These are phyloP conservation scores for Aegithalos caudatus DNA, from an alignment of 2,113 vertebrate genomes.

Conservation along the genomic window DNA sequence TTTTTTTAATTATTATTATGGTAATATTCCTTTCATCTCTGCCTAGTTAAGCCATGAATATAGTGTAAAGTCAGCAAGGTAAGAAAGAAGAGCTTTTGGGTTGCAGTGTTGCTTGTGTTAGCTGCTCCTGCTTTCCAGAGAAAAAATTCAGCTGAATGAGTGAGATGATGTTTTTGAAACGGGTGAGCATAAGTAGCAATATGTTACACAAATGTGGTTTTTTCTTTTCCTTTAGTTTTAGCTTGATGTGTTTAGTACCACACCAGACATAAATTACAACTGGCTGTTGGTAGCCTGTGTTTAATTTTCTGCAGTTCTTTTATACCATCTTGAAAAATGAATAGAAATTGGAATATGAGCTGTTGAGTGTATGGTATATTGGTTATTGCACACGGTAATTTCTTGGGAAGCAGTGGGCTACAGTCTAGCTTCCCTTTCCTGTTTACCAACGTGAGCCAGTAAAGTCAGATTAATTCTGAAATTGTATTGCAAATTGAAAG, in stretches of 20 bases:
- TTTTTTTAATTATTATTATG: neutral
- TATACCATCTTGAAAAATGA: neutral
- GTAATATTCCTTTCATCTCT: neutral
- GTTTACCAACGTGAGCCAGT: neutral
- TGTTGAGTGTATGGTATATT: neutral
- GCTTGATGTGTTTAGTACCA: neutral
- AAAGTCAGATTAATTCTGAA: neutral
- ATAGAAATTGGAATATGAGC: neutral
- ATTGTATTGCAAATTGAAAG: neutral
- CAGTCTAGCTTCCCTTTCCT: neutral
- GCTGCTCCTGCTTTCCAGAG: neutral
- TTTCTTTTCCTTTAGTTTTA: neutral
- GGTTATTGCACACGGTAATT: neutral
- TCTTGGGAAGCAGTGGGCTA: neutral
- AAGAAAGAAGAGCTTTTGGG: neutral
- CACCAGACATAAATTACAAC: neutral
- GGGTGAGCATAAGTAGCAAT: neutral
- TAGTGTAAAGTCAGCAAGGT: neutral
- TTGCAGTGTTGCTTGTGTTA: neutral
- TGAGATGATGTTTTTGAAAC: neutral
- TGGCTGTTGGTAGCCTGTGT: neutral
- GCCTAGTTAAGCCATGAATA: neutral
- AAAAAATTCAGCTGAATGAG: neutral
- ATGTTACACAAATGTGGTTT: neutral
- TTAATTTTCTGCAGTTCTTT: neutral